These are phyloP conservation scores for Berghia stephanieae DNA, from an alignment of 1,140 invertebrate species.

Conservation along the genomic window DNA sequence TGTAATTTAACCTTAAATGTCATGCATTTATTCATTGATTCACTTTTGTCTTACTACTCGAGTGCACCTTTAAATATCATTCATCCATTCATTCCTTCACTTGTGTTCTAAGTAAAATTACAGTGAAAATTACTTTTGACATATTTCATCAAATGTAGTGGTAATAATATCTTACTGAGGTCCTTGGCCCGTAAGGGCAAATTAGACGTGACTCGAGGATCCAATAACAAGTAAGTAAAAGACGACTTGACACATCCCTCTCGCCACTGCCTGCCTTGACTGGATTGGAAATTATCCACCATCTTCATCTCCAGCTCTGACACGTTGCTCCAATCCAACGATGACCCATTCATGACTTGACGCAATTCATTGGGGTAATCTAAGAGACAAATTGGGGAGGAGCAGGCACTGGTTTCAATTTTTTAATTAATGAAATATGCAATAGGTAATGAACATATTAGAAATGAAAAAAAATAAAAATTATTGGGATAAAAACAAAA, in stretches of 20 bases:
- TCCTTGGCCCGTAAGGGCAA: conserved; percentile 72
- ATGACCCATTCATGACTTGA: conserved; percentile 45
- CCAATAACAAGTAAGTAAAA: conserved; percentile 90
- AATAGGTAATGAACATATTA: too few relatives aligned
- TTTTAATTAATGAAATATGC: too few relatives aligned
- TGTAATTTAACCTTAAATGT: neutral
- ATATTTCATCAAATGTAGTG: neutral
- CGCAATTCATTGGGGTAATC: conserved; percentile 55
- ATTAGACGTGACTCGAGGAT: conserved; percentile 84
- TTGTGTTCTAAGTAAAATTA: neutral
- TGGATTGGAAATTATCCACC: conserved; percentile 73
- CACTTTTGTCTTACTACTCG: neutral
- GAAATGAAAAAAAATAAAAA: conserved; percentile 1
- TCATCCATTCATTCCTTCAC: neutral
- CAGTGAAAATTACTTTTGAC: neutral
- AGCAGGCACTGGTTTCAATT: too few relatives aligned
- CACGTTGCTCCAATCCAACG: conserved; percentile 66
- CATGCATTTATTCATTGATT: neutral
- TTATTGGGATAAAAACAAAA: neutral
- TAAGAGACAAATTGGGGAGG: conserved; percentile 32
- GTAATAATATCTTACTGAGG: conserved; percentile 49
- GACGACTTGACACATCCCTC: conserved; percentile 83
- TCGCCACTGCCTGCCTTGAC: conserved; percentile 75
- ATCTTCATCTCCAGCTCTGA: conserved; percentile 73
- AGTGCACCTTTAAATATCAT: neutral